Percentiles rank a stretch among this genome's conserved stretches.
These are phyloP conservation scores for Laterallus jamaicensis DNA, from an alignment of 2,113 vertebrate species.

Conservation along the genomic window DNA sequence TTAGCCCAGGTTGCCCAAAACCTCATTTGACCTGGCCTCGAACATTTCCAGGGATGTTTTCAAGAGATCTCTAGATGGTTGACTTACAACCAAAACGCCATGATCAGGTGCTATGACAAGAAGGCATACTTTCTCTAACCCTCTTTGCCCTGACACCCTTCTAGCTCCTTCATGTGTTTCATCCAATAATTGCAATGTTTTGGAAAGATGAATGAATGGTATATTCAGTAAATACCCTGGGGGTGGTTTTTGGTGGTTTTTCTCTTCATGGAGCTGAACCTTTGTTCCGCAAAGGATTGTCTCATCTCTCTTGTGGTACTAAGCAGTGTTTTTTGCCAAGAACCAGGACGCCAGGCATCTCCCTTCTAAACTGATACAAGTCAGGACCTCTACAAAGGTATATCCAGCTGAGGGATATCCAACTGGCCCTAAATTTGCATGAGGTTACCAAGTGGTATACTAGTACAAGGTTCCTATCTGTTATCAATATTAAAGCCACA, in stretches of 20 bases:
- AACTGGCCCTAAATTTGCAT: background rate
- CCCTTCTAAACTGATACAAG: background rate
- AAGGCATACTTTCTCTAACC: fast-evolving
- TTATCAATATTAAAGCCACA: background rate
- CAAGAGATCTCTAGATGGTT: background rate
- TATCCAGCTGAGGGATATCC: background rate
- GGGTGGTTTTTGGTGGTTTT: background rate
- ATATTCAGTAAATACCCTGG: background rate
- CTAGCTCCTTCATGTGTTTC: background rate
- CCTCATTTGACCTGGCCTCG: too few species aligned
- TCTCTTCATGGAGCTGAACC: fast-evolving
- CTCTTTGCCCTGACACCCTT: background rate
- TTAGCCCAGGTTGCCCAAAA: too few species aligned
- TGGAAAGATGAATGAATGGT: background rate
- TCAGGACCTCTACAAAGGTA: background rate
- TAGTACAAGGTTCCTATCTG: background rate
- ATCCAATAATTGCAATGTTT: background rate
- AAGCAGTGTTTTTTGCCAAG: background rate
- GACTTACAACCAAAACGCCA: background rate
- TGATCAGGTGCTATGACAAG: background rate
- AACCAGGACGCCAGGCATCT: background rate
- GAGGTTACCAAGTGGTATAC: fast-evolving
- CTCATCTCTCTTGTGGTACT: background rate
- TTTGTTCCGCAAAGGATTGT: background rate
- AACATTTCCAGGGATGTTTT: background rate